Evolutionary conservation across 1,140 invertebrate species (phyloP).

Genomic region (Diuraphis noxia): DNA sequence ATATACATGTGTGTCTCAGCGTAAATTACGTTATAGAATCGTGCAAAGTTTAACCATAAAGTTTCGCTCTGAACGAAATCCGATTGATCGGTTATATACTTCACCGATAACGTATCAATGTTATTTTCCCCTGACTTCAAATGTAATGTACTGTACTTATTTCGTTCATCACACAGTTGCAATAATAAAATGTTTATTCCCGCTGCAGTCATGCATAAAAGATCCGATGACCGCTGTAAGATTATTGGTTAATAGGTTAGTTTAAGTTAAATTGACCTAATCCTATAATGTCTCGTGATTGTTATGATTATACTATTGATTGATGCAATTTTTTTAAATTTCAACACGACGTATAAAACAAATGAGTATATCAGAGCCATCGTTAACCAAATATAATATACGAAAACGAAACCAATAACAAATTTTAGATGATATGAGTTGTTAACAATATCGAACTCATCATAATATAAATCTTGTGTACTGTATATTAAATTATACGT

Average conservation of each 20-base stretch:
- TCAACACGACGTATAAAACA: not conserved
- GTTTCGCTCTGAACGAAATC: not conserved
- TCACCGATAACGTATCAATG: not conserved
- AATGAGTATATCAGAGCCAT: not conserved
- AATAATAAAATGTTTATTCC: not conserved
- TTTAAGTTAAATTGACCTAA: too few relatives aligned
- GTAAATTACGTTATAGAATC: not conserved
- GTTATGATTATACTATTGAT: not conserved
- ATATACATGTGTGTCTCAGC: not conserved
- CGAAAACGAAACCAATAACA: too few relatives aligned
- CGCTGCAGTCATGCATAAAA: not conserved
- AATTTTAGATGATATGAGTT: too few relatives aligned
- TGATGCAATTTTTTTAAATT: not conserved
- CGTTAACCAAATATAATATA: too few relatives aligned
- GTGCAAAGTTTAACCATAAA: not conserved
- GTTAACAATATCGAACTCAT: too few relatives aligned
- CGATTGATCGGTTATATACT: not conserved
- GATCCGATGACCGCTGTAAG: too few relatives aligned
- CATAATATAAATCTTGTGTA: too few relatives aligned
- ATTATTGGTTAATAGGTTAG: too few relatives aligned
- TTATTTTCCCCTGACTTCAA: not conserved
- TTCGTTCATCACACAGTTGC: not conserved
- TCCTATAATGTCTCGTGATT: too few relatives aligned
- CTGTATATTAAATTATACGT: too few relatives aligned
- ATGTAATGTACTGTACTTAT: too few relatives aligned